Evolutionary conservation across 1,140 invertebrate species (phyloP), one percentile per base, ranked within the genome.

Genomic region (Panagrolaimus sp.): DNA sequence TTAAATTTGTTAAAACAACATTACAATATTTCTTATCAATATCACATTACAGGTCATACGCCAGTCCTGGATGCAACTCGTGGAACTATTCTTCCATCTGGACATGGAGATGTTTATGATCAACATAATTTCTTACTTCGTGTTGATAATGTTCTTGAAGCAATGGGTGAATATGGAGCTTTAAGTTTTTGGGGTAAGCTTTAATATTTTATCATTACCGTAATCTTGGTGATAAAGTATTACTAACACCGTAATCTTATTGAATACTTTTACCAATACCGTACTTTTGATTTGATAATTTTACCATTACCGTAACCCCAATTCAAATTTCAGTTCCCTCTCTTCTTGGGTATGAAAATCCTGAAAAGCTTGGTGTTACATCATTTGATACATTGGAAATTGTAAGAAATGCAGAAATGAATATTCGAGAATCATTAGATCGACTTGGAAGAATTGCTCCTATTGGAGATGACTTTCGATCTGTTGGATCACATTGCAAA

Each of bases 401-500:
- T 13, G 9, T 20, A 11, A 13, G 51, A 57, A n/a, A 20, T 20
- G 51, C 51, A 11, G 51, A 57, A 57, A 57, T 57, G 51, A 57
- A 57, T 23, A 14, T 57, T 27, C 51, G 51, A 25, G 51, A 57
- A 11, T 25, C 20, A 13, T 57, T 57, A 9, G 51, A 57, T 25
- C 51, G 51, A 13, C 20, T 57, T 25, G 51, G 51, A 11, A 13
- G 51, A n/a, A 57, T 57, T 8, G 51, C 27, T 0, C 51, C 51
- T 0, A 20, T 25, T 57, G 51, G 20, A 20, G 51, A 57, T 9
- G 51, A 57, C n/a, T 57, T 57, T 27, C 51, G 51, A 20, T 20
- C 14, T 27, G 51, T 57, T 57, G 51, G 51, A 57, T 25, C 14
- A 14, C 51, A 57, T 16, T 57, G 51, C 8, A 57, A 57, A 20